These are phyloP conservation scores for Tiphia femorata DNA, from an alignment of 2,888 invertebrate genomes.

Conservation along the genomic window DNA sequence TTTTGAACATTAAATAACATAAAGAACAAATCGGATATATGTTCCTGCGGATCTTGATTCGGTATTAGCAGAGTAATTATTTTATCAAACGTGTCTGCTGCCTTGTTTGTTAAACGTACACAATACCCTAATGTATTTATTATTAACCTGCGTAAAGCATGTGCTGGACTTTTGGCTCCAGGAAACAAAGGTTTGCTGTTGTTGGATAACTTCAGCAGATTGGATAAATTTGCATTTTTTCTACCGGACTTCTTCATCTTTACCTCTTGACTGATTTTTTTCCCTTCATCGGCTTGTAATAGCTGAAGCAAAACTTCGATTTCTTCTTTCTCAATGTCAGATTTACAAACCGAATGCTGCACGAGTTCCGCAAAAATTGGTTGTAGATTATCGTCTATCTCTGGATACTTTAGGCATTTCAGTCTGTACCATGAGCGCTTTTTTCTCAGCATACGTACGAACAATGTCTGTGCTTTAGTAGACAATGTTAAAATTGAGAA, in stretches of 20 bases:
- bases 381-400: slow-evolving; percentile 42
- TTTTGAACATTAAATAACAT: slow-evolving; percentile 46
- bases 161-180: slow-evolving; percentile 47
- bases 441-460: slow-evolving; percentile 56
- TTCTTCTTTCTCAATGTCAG: slow-evolving; percentile 31
- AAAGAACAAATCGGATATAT: slow-evolving; percentile 46
- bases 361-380: slow-evolving; percentile 41
- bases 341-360: slow-evolving; percentile 20
- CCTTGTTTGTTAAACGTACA: slow-evolving; percentile 41
- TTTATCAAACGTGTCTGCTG: slow-evolving; percentile 48
- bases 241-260: slow-evolving; percentile 43
- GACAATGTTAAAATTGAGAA: slow-evolving; percentile 50
- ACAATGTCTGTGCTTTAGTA: slow-evolving; percentile 49
- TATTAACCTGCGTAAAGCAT: slow-evolving; percentile 32
- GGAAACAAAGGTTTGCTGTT: slow-evolving; percentile 46
- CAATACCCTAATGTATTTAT: slow-evolving; percentile 42
- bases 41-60: slow-evolving; percentile 47
- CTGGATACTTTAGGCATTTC: slow-evolving; percentile 40
- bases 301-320: slow-evolving; percentile 44
- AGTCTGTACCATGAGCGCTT: slow-evolving; percentile 50
- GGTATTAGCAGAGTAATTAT: slow-evolving; percentile 57
- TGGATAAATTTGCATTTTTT: slow-evolving; percentile 40
- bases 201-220: slow-evolving; percentile 40
- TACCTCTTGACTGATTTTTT: slow-evolving; percentile 41
- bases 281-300: slow-evolving; percentile 49